Percentiles rank a stretch among this genome's conserved stretches.
These are phyloP conservation scores for Taenaris catops DNA, from an alignment of 2,888 invertebrate genomes.

Conservation along the genomic window DNA sequence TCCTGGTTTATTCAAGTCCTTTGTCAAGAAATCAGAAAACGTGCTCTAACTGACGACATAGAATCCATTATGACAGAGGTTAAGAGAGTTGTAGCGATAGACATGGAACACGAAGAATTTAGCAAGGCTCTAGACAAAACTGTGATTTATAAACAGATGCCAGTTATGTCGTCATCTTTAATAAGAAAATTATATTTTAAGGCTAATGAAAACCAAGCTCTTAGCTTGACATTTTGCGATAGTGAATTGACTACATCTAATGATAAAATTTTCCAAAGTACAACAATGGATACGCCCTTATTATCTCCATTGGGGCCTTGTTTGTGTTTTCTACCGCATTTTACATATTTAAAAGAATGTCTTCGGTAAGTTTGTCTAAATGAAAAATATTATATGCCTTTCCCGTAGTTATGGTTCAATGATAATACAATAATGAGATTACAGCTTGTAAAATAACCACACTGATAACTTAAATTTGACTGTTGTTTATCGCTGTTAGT, in stretches of 20 bases:
- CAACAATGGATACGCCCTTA: conserved; percentile 30
- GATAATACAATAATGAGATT: too few species aligned
- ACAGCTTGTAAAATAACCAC: too few species aligned
- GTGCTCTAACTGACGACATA: conserved; percentile 40
- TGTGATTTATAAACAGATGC: conserved; percentile 48
- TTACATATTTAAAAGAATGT: conserved; percentile 42
- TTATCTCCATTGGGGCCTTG: conserved; percentile 36
- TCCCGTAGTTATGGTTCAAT: too few species aligned
- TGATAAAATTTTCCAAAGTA: conserved; percentile 27
- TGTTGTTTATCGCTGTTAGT: too few species aligned
- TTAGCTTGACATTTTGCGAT: conserved; percentile 5
- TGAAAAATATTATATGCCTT: too few species aligned
- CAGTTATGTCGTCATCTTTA: conserved; percentile 43
- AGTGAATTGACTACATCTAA: conserved; percentile 13
- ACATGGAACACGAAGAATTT: conserved; percentile 36
- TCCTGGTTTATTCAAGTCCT: conserved; percentile 63
- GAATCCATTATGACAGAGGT: conserved; percentile 55
- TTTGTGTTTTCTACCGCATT: conserved; percentile 41
- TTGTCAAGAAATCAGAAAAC: conserved; percentile 44
- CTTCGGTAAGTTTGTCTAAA: conserved; percentile 32
- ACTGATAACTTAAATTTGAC: too few species aligned
- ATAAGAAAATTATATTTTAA: conserved; percentile 48
- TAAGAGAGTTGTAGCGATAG: conserved; percentile 51
- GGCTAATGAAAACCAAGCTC: conserved; percentile 29
- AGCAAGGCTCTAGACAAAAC: conserved; percentile 36